Conservation (phyloP, 1,140 invertebrate species). For the Plodia interpunctella region DNA sequence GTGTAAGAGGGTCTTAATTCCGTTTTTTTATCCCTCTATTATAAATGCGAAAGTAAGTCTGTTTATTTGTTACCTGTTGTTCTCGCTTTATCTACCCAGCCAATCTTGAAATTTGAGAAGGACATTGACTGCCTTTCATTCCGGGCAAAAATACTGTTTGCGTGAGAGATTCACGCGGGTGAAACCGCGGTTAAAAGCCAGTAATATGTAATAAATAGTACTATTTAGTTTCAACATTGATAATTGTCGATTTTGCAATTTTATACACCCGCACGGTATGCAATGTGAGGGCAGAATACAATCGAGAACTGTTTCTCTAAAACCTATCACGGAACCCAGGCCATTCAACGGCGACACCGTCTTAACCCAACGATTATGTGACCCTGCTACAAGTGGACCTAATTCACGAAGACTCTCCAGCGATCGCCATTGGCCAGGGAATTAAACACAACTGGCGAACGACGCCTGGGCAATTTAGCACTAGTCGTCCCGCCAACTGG, state of each 20-base stretch:
- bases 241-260: not conserved
- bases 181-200: too few species aligned
- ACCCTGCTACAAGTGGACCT: slow-evolving; percentile 65
- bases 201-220: too few species aligned
- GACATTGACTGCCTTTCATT: too few species aligned
- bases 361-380: slow-evolving; percentile 51
- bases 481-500: slow-evolving; percentile 30
- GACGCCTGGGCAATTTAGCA: slow-evolving; percentile 58
- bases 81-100: too few species aligned
- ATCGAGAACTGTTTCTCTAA: not conserved
- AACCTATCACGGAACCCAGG: not conserved
- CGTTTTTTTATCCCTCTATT: too few species aligned
- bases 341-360: slow-evolving; percentile 28
- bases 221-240: too few species aligned
- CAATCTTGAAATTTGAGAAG: too few species aligned
- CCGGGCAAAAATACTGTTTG: too few species aligned
- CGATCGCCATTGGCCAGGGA: slow-evolving; percentile 53
- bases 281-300: not conserved
- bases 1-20: too few species aligned
- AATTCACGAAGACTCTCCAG: slow-evolving; percentile 41
- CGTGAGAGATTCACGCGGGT: too few species aligned
- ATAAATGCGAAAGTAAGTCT: too few species aligned
- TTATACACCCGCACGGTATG: not conserved
- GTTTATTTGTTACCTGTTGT: too few species aligned
- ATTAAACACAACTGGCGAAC: slow-evolving; percentile 62